Base-by-base conservation (phyloP, 2,888 invertebrate genomes). In the Scaptodrosophila latifasciaeformis region DNA sequence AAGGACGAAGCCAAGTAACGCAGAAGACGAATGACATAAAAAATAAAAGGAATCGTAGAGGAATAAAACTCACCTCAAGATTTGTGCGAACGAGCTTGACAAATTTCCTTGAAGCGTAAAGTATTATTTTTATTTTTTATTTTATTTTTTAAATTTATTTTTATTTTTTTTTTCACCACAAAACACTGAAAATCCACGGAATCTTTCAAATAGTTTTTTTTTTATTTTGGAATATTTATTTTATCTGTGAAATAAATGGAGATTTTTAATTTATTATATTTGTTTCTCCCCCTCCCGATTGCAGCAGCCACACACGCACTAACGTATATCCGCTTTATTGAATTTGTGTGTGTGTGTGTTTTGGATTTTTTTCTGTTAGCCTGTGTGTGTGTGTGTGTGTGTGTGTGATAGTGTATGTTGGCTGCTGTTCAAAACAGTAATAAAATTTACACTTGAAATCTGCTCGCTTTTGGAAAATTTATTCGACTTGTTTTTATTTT, bases 71-170 rank as follows among this genome's bases (percentile, higher is more conserved):
- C 54, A 72, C 72, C 69, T 55, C 56, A 52, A 57, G 52, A 46
- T 65, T 71, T 61, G 67, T 67, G 67, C 61, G 60, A 24, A 24
- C 3, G n/a, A n/a, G n/a, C n/a, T n/a, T n/a, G n/a, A n/a, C n/a
- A n/a, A n/a, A n/a, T n/a, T n/a, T n/a, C n/a, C n/a, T n/a, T n/a
- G n/a, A n/a, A n/a, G n/a, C n/a, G n/a, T n/a, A n/a, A n/a, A n/a
- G n/a, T n/a, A n/a, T n/a, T n/a, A n/a, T n/a, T n/a, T n/a, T n/a
- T n/a, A n/a, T n/a, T n/a, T 24, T 24, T 24, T 24, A 24, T 24
- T 24, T 24, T 24, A 24, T 24, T 24, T n/a, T n/a, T n/a, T 24
- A 7, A 24, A 24, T 24, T 24, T 24, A 3, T 24, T 24, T 24
- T 24, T n/a, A n/a, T n/a, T 24, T 24, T 24, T 24, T 24, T 3